Base-by-base conservation (phyloP, 2,113 vertebrate species). In the Nymphicus hollandicus region DNA sequence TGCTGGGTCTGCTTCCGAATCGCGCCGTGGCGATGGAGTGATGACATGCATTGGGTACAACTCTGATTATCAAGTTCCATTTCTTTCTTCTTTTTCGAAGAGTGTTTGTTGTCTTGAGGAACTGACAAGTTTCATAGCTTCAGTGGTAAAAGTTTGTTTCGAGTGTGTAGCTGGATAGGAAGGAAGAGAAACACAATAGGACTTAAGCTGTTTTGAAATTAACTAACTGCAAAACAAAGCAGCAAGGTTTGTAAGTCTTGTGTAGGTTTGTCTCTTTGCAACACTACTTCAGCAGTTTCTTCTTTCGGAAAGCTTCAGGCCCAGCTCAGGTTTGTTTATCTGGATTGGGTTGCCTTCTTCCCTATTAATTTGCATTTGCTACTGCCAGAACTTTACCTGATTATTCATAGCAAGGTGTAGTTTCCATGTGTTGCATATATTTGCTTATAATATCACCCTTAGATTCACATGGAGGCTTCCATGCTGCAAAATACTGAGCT, bases 241-340 rank as follows among this genome's bases (percentile, higher is more conserved):
- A 72, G 39, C 9, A 4, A 7, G 6, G 2, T 41, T 44, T 2
- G 0, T 64, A 27, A 60, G 33, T 35, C 50, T 66, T 55, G 19
- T 37, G 64, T 29, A 66, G 50, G 47, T 79, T 71, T 66, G 41
- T 78, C 20, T 81, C 53, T 96, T 63, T 71, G 66, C 28, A 33
- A 41, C 86, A 22, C 65, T 66, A 2, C 46, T 92, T 60, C 64
- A 5, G 4, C 9, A 13, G 4, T 58, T 91, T 49, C 37, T 44
- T 61, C 24, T 76, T 96, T 90, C 85, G 58, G 85, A 77, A 93
- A 80, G 41, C 49, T 71, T 84, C 25, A 61, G 77, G 71, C 6
- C 22, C 63, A 43, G 33, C 41, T 90, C 52, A 23, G 18, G 25
- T 66, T 53, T 81, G 47, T 89, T 61, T 46, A 29, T 79, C 63